Evolutionary conservation across 2,888 invertebrate genomes (phyloP).

Genomic region (Drosophila gaucha): DNA sequence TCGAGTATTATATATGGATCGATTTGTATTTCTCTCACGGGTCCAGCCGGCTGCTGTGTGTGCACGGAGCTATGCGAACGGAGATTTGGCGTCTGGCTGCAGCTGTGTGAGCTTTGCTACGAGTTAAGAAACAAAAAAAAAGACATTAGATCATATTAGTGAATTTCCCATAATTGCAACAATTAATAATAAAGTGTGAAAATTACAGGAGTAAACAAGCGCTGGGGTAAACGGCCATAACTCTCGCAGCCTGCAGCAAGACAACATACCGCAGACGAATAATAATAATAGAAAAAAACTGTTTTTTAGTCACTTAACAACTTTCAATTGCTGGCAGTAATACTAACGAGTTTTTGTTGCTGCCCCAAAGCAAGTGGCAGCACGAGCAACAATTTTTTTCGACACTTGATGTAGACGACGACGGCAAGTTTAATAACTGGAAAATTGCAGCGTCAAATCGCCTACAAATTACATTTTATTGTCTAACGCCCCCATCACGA

Average conservation of each 20-base stretch:
- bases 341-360: conserved; percentile 52
- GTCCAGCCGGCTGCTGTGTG: conserved; percentile 91
- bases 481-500: conserved; percentile 42
- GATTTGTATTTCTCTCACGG: conserved; percentile 91
- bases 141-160: conserved; percentile 22
- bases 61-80: conserved; percentile 90
- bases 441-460: conserved; percentile 66
- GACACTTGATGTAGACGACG: conserved; percentile 42
- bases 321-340: conserved; percentile 67
- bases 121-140: background rate
- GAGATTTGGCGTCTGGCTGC: conserved; percentile 50
- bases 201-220: conserved; percentile 46
- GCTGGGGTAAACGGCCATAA: conserved; percentile 33
- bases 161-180: conserved; percentile 41
- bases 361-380: conserved; percentile 28
- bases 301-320: conserved; percentile 71
- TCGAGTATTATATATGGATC: conserved; percentile 95
- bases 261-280: background rate
- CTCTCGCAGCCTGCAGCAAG: conserved; percentile 9
- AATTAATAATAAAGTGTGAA: conserved; percentile 63
- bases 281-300: conserved; percentile 16
- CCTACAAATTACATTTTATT: conserved; percentile 58
- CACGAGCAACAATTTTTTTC: conserved; percentile 20
- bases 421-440: conserved; percentile 66
- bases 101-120: conserved; percentile 64